Evolutionary conservation across 2,797 vertebrate species (phyloP), one percentile per base, ranked within the genome.

Genomic region (Chaetophractus vellerosus): DNA sequence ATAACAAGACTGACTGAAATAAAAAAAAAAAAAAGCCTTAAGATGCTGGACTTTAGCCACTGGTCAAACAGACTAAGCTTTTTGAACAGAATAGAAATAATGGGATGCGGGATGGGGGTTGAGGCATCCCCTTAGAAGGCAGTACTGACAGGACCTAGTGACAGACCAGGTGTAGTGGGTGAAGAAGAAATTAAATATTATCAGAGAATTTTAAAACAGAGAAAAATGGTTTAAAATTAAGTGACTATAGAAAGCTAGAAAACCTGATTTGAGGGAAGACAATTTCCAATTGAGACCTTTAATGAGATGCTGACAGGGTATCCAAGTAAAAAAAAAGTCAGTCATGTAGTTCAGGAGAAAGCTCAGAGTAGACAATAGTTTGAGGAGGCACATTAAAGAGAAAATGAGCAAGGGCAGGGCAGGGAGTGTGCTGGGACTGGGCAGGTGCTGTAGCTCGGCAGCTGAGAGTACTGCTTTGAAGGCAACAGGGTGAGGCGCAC

Each of bases 201-300:
- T 19, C 26, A 38, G 19, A 82, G 76, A 36, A 71, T 23, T 57
- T 81, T 87, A 82, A 80, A 36, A 93, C 45, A 75, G 28, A 79
- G 63, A 61, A 68, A 74, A 68, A 72, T 74, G 45, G 26, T 50
- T 82, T 48, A 83, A 87, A 78, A 88, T 79, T 61, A 78, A 83
- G 38, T 68, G 71, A 61, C 23, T 33, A 74, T 0, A 63, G 36
- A 64, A 93, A 75, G 31, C 48, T 41, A 78, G 18, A 83, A 85
- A 78, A 88, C 24, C 6, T 79, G 63, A 69, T 31, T 19, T 71
- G 55, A 64, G 16, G 36, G 59, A 80, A 90, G 31, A 9, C n/a
- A 75, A 74, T 18, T 48, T 85, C 64, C 36, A 72, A 48, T 48
- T 83, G n/a, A 78, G 33, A 61, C 8, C 52, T 82, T 94, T 23